These are phyloP conservation scores for Coryphaenoides rupestris DNA, from an alignment of 2,113 vertebrate genomes.

Conservation along the genomic window DNA sequence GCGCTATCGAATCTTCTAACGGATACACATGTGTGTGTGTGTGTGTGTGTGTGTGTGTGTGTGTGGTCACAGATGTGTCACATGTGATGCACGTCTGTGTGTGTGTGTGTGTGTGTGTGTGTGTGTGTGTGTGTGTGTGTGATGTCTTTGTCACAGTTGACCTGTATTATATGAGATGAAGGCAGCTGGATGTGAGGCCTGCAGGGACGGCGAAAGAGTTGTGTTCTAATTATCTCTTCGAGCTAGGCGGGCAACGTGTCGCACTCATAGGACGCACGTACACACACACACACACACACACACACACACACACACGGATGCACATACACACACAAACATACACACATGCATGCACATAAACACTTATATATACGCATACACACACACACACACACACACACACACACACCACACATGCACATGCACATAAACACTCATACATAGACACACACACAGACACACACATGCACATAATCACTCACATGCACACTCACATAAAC, in stretches of 20 bases:
- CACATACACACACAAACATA: conserved; percentile 24
- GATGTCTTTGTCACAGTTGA: conserved; percentile 69
- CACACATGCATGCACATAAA: neutral
- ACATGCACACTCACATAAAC: conserved; percentile 21
- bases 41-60: neutral
- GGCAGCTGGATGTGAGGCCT: conserved; percentile 70
- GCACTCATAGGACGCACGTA: neutral
- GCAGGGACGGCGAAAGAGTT: conserved; percentile 67
- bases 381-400: conserved; percentile 25
- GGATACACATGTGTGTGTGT: conserved; percentile 10
- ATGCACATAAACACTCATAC: neutral
- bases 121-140: conserved; percentile 25
- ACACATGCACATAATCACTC: conserved; percentile 24
- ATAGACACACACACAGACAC: neutral
- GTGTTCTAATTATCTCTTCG: conserved; percentile 72
- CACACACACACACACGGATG: conserved; percentile 21
- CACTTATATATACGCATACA: neutral
- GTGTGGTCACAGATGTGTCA: conserved; percentile 5
- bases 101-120: conserved; percentile 8
- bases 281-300: conserved; percentile 32
- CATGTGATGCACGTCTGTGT: conserved; percentile 10
- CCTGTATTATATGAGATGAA: conserved; percentile 72
- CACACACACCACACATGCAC: conserved; percentile 14
- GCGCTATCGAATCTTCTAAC: too few relatives aligned
- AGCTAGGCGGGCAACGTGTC: conserved; percentile 41